Evolutionary conservation across 2,113 vertebrate genomes (phyloP).

Genomic region (Willisornis vidua): DNA sequence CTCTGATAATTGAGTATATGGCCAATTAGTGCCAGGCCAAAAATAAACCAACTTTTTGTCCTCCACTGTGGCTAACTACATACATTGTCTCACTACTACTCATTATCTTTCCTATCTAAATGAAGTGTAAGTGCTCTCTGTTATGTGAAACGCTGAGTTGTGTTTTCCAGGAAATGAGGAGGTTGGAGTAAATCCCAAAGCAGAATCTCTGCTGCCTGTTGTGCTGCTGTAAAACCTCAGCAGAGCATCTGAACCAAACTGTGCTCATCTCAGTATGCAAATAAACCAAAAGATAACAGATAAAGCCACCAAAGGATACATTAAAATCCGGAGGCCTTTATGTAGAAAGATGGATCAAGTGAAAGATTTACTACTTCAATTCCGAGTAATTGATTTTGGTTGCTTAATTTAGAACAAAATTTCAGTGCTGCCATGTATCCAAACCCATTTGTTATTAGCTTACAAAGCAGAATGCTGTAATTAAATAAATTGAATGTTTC

Average conservation of each 20-base stretch:
- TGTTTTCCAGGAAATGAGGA: neutral
- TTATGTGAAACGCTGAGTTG: neutral
- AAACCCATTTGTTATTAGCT: conserved; percentile 26
- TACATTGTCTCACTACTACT: neutral
- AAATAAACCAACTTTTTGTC: neutral
- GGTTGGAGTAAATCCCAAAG: conserved; percentile 4
- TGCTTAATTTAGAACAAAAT: conserved; percentile 40
- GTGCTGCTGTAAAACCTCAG: neutral
- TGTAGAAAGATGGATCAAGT: conserved; percentile 34
- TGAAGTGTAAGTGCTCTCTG: neutral
- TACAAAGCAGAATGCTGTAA: conserved; percentile 61
- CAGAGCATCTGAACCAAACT: neutral
- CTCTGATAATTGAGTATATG: neutral
- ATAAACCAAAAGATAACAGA: neutral
- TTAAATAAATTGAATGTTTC: conserved; percentile 64
- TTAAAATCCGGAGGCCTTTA: neutral
- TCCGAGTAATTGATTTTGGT: conserved; percentile 55
- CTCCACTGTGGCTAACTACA: neutral
- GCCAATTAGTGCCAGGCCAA: neutral
- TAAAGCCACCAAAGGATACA: conserved; percentile 10
- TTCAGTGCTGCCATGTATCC: neutral
- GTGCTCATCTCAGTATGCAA: neutral
- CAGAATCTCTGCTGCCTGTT: neutral
- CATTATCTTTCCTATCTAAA: neutral
- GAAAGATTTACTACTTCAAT: conserved; percentile 53